Conservation (phyloP, 2,888 invertebrate species). For the Drosophila greeni region DNA sequence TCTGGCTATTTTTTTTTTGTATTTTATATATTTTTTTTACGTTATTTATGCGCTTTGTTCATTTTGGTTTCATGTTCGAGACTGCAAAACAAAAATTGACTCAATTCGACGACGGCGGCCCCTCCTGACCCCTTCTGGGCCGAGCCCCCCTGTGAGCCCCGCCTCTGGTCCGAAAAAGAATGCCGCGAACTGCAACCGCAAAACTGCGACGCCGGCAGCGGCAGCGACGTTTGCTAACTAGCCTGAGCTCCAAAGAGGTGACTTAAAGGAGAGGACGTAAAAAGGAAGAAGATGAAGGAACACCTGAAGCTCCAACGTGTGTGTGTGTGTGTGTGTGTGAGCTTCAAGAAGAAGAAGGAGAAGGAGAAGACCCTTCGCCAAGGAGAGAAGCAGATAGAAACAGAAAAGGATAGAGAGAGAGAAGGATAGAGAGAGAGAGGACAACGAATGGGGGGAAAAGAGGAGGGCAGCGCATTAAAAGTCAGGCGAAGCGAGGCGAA, state of each 20-base stretch:
- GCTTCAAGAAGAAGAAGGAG: slow-evolving; percentile 6
- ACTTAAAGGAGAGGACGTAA: slow-evolving; percentile 22
- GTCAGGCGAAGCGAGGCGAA: slow-evolving; percentile 70
- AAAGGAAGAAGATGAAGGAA: slow-evolving; percentile 60
- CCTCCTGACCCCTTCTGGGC: background rate
- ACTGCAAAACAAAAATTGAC: slow-evolving; percentile 69
- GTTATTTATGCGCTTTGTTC: slow-evolving; percentile 72
- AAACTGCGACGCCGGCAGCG: slow-evolving; percentile 19
- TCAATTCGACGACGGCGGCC: slow-evolving; percentile 66
- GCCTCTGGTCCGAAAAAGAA: slow-evolving; percentile 48
- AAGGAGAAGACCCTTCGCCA: slow-evolving; percentile 25
- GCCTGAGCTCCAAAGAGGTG: slow-evolving; percentile 47
- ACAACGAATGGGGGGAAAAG: slow-evolving; percentile 38
- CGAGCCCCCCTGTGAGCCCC: background rate
- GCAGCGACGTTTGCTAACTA: slow-evolving; percentile 62
- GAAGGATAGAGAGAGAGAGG: slow-evolving; percentile 33
- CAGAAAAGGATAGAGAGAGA: slow-evolving; percentile 20
- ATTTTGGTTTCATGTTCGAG: slow-evolving; percentile 66
- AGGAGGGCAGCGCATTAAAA: slow-evolving; percentile 58
- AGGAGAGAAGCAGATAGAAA: slow-evolving; percentile 7
- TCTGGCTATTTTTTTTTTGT: slow-evolving; percentile 17
- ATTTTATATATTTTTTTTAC: slow-evolving; percentile 43
- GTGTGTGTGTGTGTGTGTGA: slow-evolving; percentile 9
- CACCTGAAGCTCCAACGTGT: slow-evolving; percentile 65
- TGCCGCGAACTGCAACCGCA: slow-evolving; percentile 50